Base-by-base conservation (phyloP, 2,113 vertebrate species). In the Xenopus laevis region DNA sequence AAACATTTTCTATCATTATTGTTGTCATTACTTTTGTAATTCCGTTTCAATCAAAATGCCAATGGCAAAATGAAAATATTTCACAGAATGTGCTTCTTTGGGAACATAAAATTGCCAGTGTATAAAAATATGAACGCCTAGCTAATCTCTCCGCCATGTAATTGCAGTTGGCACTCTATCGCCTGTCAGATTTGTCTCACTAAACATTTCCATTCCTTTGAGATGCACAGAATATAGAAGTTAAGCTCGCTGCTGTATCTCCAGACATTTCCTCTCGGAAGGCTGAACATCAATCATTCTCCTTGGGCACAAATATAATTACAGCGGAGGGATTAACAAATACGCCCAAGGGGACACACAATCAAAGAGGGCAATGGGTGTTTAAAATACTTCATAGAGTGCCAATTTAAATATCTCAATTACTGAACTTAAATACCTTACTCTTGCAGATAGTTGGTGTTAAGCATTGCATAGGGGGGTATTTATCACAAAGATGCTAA, bases 121-220 rank as follows among this genome's bases (percentile, higher is more conserved):
- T 67, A 67, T 46, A 45, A 44, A 65, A 65, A 65, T 45, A n/a
- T 44, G 40, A 17, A 33, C 50, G 46, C 12, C 18, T 10, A 67
- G 65, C 45, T 67, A 67, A 67, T 67, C 65, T 50, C 46, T 67
- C 65, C 50, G 65, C 65, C 65, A 67, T 67, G 65, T 67, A 67
- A 67, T 52, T 67, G 65, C 20, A 23, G 18, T 52, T 50, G 65
- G 65, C 65, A 52, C 44, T 21, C 13, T 67, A 23, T 47, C 21
- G 45, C 65, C 33, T 67, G 65, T 67, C 65, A 67, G 65, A 67
- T 67, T 67, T 67, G 45, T 50, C 50, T 67, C 45, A 67, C 65
- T 23, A 67, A 27, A 50, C 65, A 67, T 67, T 67, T 67, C 46
- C 46, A n/a, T 67, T 67, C 45, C 65, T 67, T 67, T 20, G 46